Base-by-base conservation (phyloP, 2,888 invertebrate species). In the Ryuthela nishihirai region DNA sequence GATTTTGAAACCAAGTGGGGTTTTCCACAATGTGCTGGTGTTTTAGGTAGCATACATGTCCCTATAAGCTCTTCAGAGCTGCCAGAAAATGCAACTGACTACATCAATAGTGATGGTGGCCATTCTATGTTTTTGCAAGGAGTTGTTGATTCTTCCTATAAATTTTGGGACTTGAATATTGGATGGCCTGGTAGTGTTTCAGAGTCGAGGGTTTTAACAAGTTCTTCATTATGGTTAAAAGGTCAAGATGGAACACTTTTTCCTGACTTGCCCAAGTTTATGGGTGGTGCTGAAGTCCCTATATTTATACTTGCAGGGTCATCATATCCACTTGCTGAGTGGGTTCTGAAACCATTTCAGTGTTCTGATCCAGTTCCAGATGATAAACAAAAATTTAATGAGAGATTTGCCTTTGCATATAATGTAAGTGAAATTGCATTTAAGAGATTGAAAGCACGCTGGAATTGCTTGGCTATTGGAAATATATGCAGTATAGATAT, bases 371-470 rank as follows among this genome's bases (percentile, higher is more conserved):
- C 52, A 20, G 20, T 18, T 20, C 34, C 53, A 34, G 18, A 32
- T 2, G 26, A 45, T 10, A 40, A 53, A 25, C 38, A 53, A 25
- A 18, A 26, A 25, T 53, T 53, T 24, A 53, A 53, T 40, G 53
- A 53, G n/a, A 53, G 45, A 34, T 53, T 45, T 24, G 40, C 40
- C 2, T 53, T 45, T 45, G 53, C 53, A 9, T 53, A 53, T 34
- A 45, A 53, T 53, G 40, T 34, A 34, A 34, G 32, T 40, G 53
- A 53, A 45, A 53, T 53, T n/a, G 53, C 53, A 9, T 45, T 53
- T 23, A 53, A 53, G 35, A 40, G 53, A 32, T 15, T 53, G 9
- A 53, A 53, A 32, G 53, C 53, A 6, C 39, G 53, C 12, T 53
- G 53, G 53, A 53, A 38, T 23, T 53, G 53, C 25, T 40, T 53